Evolutionary conservation across 1,140 invertebrate genomes (phyloP), one percentile per base, ranked within the genome.

Genomic region (Bombus difficillimus): DNA sequence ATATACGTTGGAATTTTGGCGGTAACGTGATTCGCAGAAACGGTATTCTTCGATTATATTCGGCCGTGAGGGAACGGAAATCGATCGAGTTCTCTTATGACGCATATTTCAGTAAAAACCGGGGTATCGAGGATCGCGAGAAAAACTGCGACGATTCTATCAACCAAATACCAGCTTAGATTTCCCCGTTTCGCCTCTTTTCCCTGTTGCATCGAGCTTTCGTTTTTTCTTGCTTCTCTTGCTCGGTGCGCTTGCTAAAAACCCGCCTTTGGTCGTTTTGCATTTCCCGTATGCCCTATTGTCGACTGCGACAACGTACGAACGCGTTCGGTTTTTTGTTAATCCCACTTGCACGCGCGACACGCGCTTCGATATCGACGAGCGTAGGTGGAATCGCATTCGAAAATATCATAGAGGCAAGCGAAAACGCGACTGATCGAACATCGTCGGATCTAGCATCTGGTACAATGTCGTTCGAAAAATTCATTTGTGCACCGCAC

Each of bases 341-440:
- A 32, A 37, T 74, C n/a, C 43, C 41, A 73, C 18, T 74, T 53
- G 72, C 59, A 83, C 81, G 37, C 71, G 71, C 71, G 41, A 81
- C 77, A 69, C 68, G 74, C 78, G 74, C 59, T 43, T 62, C 79
- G 83, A 83, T 89, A 89, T 89, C 87, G 79, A 64, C 18, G 47
- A n/a, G 80, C 64, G 57, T 72, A 85, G 86, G 83, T 83, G 71
- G 69, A 53, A 89, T 88, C 66, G 87, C 84, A 72, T 86, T 75
- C 62, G 53, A 88, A 83, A 86, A 69, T 82, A 75, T 66, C n/a
- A 47, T 75, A 66, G 74, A 86, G 74, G 74, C 73, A 80, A 78
- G 53, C 15, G 78, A 82, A 72, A 64, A 85, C 64, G 32, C 73
- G 84, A 85, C 68, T 47, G 34, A 66, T 57, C 72, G 82, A 53